These are phyloP conservation scores for Halcyon smyrnensis DNA, from an alignment of 2,797 vertebrate species.

Conservation along the genomic window DNA sequence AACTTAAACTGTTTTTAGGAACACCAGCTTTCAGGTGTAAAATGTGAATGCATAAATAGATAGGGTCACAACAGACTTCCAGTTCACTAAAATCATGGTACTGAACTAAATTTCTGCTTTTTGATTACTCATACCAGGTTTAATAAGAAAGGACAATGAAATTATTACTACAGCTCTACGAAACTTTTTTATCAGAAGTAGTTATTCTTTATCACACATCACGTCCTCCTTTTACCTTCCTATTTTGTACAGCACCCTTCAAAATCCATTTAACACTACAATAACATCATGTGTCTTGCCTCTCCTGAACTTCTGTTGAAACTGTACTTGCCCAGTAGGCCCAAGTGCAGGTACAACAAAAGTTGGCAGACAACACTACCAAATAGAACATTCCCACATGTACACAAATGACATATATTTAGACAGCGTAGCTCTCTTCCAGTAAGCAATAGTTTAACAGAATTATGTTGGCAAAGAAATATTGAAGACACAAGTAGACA, in stretches of 20 bases:
- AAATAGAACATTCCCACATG: not conserved
- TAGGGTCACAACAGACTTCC: not conserved
- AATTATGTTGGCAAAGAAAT: not conserved
- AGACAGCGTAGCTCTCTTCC: not conserved
- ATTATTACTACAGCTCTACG: not conserved
- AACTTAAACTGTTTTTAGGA: not conserved
- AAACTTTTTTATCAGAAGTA: not conserved
- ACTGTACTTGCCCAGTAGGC: not conserved
- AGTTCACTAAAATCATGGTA: not conserved
- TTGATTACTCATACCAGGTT: not conserved
- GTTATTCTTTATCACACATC: not conserved
- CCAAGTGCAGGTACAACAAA: not conserved
- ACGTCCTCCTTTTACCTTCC: not conserved
- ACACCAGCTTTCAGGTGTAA: not conserved
- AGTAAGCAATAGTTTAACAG: not conserved
- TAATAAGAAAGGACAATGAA: not conserved
- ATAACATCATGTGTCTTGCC: fast-evolving
- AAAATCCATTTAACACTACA: not conserved
- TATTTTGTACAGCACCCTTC: not conserved
- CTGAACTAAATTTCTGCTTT: not conserved
- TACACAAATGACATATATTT: not conserved
- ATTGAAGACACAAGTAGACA: not conserved
- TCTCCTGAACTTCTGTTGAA: not conserved
- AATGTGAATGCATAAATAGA: not conserved
- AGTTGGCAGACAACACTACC: not conserved